Evolutionary conservation across 2,113 vertebrate genomes (phyloP), one percentile per base, ranked within the genome.

Genomic region (Leucopternis melanops): DNA sequence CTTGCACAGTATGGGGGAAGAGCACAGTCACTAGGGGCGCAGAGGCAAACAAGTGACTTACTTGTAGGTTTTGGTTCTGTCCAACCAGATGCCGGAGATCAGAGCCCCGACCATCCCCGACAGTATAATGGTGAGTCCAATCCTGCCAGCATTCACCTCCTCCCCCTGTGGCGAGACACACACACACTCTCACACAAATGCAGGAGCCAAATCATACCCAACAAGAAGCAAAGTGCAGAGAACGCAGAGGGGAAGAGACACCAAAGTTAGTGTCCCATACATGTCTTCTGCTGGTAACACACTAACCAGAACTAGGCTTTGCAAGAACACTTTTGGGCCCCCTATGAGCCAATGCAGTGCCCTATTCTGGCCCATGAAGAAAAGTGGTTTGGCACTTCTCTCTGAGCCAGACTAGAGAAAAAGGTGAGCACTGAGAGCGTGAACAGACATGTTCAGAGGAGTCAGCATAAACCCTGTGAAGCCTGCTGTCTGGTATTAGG

Each of bases 1-100:
- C 74, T 81, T 83, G 47, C 42, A 92, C 23, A 22, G 44, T 17
- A 47, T 8, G 22, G 36, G 49, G 21, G 16, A 69, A 82, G 11
- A 89, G 26, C 63, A 71, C 16, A 81, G 54, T 57, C 66, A 91
- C 29, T 23, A 73, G 27, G n/a, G 40, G 6, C 40, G 80, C 50
- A 93, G n/a, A 79, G 32, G 67, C 38, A 86, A 90, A 91, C 19
- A 90, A 83, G 38, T 34, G 45, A 97, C 98, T 98, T 98, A 99
- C 99, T 99, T 99, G 98, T 99, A 99, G 27, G 98, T 98, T 98
- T 99, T 99, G 78, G 99, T 99, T 97, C 97, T 99, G 97, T 99
- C 99, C 97, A 99, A 97, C 99, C 99, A 99, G 96, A 99, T 95
- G 80, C 99, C 99, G 42, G 99, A 98, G 95, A 99, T 97, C 90